Conservation (phyloP, 2,797 vertebrate genomes). For the Rachycentron canadum region DNA sequence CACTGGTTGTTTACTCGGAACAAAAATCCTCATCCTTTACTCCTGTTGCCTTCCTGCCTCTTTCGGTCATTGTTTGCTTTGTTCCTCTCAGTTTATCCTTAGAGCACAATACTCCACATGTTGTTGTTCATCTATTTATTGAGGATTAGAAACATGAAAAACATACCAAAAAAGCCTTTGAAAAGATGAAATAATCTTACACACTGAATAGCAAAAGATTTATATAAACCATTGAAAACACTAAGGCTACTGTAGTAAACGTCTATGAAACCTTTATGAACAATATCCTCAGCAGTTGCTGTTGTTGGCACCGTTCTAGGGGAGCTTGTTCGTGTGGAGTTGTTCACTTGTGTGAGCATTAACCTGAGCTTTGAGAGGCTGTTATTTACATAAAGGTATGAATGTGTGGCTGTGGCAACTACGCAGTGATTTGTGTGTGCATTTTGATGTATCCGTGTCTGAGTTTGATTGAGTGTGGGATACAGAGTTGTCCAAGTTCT, state of each 20-base stretch:
- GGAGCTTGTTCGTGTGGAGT: constrained; percentile 43
- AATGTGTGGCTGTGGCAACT: constrained; percentile 26
- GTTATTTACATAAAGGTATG: constrained; percentile 37
- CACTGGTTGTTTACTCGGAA: too few species aligned
- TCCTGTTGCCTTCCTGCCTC: background rate
- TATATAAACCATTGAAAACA: constrained; percentile 63
- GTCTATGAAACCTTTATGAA: constrained; percentile 45
- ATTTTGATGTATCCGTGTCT: constrained; percentile 31
- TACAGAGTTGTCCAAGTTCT: constrained; percentile 38
- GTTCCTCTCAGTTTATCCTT: background rate
- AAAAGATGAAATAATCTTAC: constrained; percentile 58
- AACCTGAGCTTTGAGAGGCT: constrained; percentile 68
- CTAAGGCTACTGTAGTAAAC: constrained; percentile 48
- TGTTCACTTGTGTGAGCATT: constrained; percentile 40
- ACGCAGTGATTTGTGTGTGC: constrained; percentile 19
- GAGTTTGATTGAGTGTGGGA: constrained; percentile 19
- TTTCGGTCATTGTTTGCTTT: background rate
- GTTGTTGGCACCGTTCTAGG: constrained; percentile 71
- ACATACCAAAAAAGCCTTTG: constrained; percentile 62
- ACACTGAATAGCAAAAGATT: constrained; percentile 62
- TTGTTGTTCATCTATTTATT: constrained; percentile 70
- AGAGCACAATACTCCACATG: constrained; percentile 42
- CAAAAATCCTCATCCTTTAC: background rate
- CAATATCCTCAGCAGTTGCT: constrained; percentile 52
- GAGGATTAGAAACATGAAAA: constrained; percentile 76